phyloP scores from a whole-genome alignment of 2,888 invertebrate species.

The Chrysopilus asiliformis region DNA sequence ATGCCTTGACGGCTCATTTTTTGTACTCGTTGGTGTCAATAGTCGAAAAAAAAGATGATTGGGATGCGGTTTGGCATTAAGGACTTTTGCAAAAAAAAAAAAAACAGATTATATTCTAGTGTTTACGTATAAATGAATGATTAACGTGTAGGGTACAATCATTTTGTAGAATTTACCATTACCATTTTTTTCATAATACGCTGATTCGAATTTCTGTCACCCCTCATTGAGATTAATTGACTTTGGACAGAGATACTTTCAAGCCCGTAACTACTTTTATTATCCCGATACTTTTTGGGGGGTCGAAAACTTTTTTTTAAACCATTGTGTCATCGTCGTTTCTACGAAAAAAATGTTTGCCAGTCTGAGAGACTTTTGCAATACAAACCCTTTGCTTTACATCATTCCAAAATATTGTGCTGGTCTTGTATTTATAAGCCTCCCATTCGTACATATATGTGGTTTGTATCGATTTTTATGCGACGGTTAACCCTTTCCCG shows the following conservation, averaged over 20 bases:
- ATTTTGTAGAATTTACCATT: not conserved
- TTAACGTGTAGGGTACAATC: not conserved
- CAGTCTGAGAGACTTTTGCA: too few species aligned
- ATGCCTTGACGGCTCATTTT: slow-evolving; percentile 7
- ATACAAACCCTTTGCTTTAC: too few species aligned
- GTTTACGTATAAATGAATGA: not conserved
- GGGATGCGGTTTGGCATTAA: slow-evolving; percentile 10
- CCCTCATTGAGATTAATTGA: slow-evolving; percentile 10
- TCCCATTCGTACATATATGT: too few species aligned
- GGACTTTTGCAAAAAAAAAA: slow-evolving; percentile 9
- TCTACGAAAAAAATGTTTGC: too few species aligned
- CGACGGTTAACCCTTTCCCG: too few species aligned
- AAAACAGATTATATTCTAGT: not conserved
- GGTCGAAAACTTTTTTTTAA: too few species aligned
- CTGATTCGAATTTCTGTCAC: slow-evolving; percentile 4
- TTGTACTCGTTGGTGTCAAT: slow-evolving; percentile 10
- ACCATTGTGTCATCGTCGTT: too few species aligned
- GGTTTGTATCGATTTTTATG: too few species aligned
- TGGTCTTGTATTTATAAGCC: too few species aligned
- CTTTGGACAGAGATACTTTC: slow-evolving; percentile 6
- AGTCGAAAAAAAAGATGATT: slow-evolving; percentile 13
- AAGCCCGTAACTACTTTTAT: too few species aligned
- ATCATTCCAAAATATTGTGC: too few species aligned
- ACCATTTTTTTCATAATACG: slow-evolving; percentile 2
- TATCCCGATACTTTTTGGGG: too few species aligned